phyloP scores from a whole-genome alignment of 2,888 invertebrate genomes.

The Euplexia lucipara region DNA sequence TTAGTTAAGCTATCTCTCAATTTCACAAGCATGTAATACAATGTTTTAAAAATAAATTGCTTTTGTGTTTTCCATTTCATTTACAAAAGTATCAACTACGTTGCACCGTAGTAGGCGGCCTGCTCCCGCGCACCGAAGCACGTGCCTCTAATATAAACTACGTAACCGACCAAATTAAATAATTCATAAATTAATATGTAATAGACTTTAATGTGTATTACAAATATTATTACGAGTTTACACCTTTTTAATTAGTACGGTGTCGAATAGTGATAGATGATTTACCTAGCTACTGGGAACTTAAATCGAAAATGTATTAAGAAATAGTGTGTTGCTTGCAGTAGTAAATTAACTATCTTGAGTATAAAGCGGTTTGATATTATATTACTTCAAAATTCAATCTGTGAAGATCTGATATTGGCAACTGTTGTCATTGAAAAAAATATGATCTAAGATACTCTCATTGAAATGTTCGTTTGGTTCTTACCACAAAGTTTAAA shows the following conservation, averaged over 20 bases:
- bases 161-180: constrained; percentile 76
- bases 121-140: constrained; percentile 65
- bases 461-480: no score
- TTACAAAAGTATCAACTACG: constrained; percentile 62
- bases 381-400: no score
- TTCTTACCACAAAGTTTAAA: no score
- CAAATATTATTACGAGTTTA: constrained; percentile 48
- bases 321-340: no score
- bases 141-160: constrained; percentile 83
- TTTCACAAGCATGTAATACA: not conserved
- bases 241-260: constrained; percentile 32
- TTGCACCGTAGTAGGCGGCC: constrained; percentile 31
- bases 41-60: not conserved
- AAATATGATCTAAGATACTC: no score
- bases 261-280: constrained; percentile 12
- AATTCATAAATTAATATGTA: constrained; percentile 78
- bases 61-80: not conserved
- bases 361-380: no score
- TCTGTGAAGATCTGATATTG: no score
- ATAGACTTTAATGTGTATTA: constrained; percentile 61
- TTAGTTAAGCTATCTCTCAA: no score
- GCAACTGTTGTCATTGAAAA: no score
- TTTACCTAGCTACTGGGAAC: not conserved
- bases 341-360: no score
- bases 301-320: no score